Base-by-base conservation (phyloP, 2,113 vertebrate species). In the Oryzias melastigma region DNA sequence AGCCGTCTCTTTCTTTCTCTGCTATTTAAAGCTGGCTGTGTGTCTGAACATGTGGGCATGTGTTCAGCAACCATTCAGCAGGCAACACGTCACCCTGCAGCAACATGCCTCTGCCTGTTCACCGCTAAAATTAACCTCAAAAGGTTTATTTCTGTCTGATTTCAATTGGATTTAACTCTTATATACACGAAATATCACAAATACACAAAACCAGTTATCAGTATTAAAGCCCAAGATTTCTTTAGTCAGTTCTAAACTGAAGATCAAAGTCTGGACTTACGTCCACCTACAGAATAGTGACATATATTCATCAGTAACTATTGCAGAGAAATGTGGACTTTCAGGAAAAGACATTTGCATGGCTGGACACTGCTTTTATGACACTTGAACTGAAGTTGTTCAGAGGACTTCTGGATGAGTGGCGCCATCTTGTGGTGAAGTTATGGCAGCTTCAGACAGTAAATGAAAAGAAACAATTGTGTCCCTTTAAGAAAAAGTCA, bases 21-120 rank as follows among this genome's bases (percentile, higher is more conserved):
- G 73, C 82, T 86, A 77, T 86, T 81, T 83, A 42, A 72, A 52
- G 78, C 83, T 69, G 40, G 17, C 44, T 68, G 47, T 53, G 46
- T 68, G 45, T 53, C 22, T 42, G 35, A 18, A 57, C 78, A 71
- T 68, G 46, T 47, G 69, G 58, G 41, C 56, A 62, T 77, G 80
- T 71, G 72, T 56, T 58, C 53, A 20, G 46, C 49, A n/a, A 10
- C 70, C 71, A 59, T 57, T 71, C 65, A 42, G 25, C 64, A 53
- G 59, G 58, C 69, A 73, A 52, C 52, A 44, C 57, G 58, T 43
- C 64, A 45, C 25, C 0, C 7, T 1, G n/a, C 7, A 1, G 44
- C 43, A 5, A 25, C 27, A 13, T 29, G 59, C n/a, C 46, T 12
- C 3, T 19, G 19, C 4, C 5, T n/a, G 16, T n/a, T 18, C 1